Percentiles rank a stretch among this genome's conserved stretches.
These are phyloP conservation scores for Lophotriccus pileatus DNA, from an alignment of 2,797 vertebrate species.

Conservation along the genomic window DNA sequence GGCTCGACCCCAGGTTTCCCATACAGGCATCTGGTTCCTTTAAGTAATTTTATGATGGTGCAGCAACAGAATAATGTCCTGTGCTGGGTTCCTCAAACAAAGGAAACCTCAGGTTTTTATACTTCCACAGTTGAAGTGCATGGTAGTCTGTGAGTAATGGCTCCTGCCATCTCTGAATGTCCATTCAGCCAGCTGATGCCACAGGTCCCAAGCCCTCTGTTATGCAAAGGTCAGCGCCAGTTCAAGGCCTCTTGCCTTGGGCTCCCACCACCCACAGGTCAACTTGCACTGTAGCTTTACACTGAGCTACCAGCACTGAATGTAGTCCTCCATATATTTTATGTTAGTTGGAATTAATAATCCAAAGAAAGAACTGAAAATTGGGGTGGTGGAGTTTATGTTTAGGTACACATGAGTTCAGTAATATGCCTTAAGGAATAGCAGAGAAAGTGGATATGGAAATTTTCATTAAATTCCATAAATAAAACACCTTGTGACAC, in stretches of 20 bases:
- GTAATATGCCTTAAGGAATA: neutral
- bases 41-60: neutral
- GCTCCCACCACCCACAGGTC: neutral
- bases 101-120: neutral
- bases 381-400: neutral
- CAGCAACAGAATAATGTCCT: neutral
- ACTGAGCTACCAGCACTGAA: neutral
- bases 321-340: neutral
- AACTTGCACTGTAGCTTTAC: neutral
- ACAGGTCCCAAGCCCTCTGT: neutral
- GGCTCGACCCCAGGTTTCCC: fast-evolving
- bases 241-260: neutral
- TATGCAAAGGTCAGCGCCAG: neutral
- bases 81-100: neutral
- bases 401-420: neutral
- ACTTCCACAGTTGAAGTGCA: fast-evolving
- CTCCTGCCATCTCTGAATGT: neutral
- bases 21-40: neutral
- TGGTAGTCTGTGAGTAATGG: neutral
- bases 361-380: neutral
- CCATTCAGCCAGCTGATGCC: neutral
- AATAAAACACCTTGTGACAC: neutral
- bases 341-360: neutral
- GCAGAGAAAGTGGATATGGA: neutral
- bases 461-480: neutral